Base-by-base conservation (phyloP, 2,797 vertebrate species). In the Gobio occitaniae region DNA sequence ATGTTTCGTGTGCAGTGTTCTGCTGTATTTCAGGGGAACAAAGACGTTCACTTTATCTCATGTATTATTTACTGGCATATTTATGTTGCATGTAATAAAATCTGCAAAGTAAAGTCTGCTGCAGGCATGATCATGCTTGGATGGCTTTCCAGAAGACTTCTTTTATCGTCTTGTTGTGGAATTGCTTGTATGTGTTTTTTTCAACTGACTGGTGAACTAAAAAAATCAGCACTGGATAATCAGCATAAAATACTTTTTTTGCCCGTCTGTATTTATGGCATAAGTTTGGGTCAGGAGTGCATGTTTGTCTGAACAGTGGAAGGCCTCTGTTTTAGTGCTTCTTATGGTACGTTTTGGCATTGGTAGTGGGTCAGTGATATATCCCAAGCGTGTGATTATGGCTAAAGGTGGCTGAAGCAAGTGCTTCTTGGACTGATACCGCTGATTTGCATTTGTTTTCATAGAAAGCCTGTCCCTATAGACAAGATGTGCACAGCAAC, bases 401-500 rank as follows among this genome's bases (percentile, higher is more conserved):
- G 11, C 32, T 68, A 74, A 76, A 80, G 61, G 36, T 86, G 68
- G n/a, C 19, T 63, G 21, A 19, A 13, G 66, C 59, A 15, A 69
- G 25, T 70, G 25, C 48, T 48, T 65, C 13, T 68, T 81, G 44
- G 19, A 50, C 44, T 50, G 52, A 19, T 32, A 77, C 7, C 6
- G 9, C 25, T 72, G 41, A 68, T 80, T 69, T 80, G 56, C 75
- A 77, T 86, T 83, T 63, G 59, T 86, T 84, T 79, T 29, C 59
- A 68, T 19, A 72, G 61, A 83, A 86, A 82, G 47, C 66, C 36
- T 2, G n/a, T 29, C 69, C 36, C 66, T 9, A 19, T 25, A 56
- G 69, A 76, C 75, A 36, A 41, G 79, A 56, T 56, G 17, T 63
- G 44, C 70, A 50, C 4, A 69, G 41, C 71, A 63, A 68, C 44